These are phyloP conservation scores for Eueides isabella DNA, from an alignment of 1,140 invertebrate species.

Conservation along the genomic window DNA sequence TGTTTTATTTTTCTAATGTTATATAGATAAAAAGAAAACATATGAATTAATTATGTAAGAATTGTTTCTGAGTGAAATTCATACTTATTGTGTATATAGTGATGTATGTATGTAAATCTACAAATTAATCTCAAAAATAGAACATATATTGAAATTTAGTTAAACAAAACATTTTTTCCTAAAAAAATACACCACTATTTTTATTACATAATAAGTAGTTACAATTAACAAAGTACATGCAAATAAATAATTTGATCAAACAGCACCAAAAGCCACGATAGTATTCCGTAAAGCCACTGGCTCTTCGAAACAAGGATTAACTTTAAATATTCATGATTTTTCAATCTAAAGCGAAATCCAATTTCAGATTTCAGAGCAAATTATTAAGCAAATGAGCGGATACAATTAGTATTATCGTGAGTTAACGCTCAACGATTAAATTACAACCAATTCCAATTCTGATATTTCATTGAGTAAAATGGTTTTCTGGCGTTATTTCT, in stretches of 20 bases:
- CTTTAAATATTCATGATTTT: constrained; percentile 32
- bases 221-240: neutral
- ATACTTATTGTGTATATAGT: too few relatives aligned
- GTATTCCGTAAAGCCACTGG: neutral
- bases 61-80: too few relatives aligned
- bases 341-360: constrained; percentile 30
- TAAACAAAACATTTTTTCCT: too few relatives aligned
- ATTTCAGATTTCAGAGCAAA: constrained; percentile 37
- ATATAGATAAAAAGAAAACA: too few relatives aligned
- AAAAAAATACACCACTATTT: too few relatives aligned
- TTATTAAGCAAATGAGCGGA: constrained; percentile 37
- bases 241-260: neutral
- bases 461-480: neutral
- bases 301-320: constrained; percentile 21
- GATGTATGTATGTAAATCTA: too few relatives aligned
- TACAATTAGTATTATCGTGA: constrained; percentile 34
- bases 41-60: too few relatives aligned
- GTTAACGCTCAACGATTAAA: constrained; percentile 17
- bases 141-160: too few relatives aligned
- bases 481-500: neutral
- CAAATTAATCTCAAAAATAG: too few relatives aligned
- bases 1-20: too few relatives aligned
- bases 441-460: neutral
- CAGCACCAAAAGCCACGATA: neutral
- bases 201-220: neutral